Conservation (phyloP, 2,797 vertebrate genomes). For the Phyllotis vaccarum region DNA sequence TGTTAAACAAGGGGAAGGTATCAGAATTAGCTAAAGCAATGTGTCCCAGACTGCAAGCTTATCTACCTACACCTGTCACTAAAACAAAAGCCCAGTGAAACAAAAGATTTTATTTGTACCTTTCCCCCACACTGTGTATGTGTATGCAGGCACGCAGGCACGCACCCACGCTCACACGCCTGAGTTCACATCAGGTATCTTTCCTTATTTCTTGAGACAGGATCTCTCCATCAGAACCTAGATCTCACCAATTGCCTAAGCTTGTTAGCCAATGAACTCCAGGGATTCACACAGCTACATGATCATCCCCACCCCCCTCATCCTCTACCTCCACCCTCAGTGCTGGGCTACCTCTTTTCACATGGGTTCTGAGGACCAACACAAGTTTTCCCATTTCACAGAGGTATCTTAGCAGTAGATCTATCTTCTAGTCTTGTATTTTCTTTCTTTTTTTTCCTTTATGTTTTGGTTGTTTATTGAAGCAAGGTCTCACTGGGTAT, state of each 20-base stretch:
- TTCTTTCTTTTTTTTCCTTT: background rate
- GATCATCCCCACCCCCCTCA: too few relatives aligned
- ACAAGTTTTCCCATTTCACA: too few relatives aligned
- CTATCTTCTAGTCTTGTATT: background rate
- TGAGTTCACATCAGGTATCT: background rate
- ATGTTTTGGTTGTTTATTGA: background rate
- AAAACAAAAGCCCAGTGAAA: slow-evolving; percentile 39
- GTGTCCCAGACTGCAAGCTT: background rate
- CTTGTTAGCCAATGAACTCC: background rate
- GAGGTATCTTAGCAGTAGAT: background rate
- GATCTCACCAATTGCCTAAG: background rate
- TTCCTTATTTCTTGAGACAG: background rate
- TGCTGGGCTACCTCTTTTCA: background rate
- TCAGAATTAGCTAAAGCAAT: slow-evolving; percentile 4
- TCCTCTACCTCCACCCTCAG: background rate
- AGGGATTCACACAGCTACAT: background rate
- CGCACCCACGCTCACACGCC: too few relatives aligned
- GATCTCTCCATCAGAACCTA: background rate
- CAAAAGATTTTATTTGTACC: background rate
- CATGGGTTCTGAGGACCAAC: background rate
- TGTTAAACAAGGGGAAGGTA: background rate
- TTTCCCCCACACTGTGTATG: background rate
- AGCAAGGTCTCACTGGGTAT: too few relatives aligned
- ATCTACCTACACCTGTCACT: background rate
- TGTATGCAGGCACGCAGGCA: background rate